phyloP scores from a whole-genome alignment of 2,888 invertebrate species.

The Philopedon plagiatum region DNA sequence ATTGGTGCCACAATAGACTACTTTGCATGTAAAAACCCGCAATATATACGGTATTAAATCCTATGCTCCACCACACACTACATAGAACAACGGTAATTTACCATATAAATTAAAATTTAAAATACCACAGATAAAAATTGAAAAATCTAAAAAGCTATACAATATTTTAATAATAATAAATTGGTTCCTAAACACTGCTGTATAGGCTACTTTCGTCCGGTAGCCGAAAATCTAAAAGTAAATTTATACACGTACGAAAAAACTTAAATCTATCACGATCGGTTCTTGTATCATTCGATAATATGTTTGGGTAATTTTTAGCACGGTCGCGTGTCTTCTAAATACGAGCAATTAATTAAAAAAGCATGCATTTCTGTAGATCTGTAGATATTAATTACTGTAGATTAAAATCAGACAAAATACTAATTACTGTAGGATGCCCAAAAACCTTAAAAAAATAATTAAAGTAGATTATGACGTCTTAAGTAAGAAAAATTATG shows the following conservation, averaged over 20 bases:
- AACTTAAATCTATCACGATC: slow-evolving; percentile 28
- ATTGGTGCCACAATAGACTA: neutral
- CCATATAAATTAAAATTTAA: slow-evolving; percentile 7
- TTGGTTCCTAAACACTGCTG: slow-evolving; percentile 37
- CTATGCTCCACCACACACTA: neutral
- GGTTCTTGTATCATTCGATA: neutral
- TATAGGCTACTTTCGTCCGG: slow-evolving; percentile 14
- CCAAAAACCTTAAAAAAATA: too few species aligned
- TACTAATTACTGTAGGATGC: too few species aligned
- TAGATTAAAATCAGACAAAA: too few species aligned
- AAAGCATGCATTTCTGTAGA: too few species aligned
- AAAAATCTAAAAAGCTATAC: slow-evolving; percentile 32
- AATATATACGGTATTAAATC: neutral
- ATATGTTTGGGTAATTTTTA: neutral
- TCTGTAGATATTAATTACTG: too few species aligned
- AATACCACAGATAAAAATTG: slow-evolving; percentile 40
- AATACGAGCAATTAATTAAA: neutral
- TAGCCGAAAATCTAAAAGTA: slow-evolving; percentile 31
- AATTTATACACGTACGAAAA: slow-evolving; percentile 27
- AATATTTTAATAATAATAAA: slow-evolving; percentile 26
- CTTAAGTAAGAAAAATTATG: too few species aligned
- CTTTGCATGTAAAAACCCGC: neutral
- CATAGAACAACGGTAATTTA: neutral
- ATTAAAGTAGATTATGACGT: too few species aligned
- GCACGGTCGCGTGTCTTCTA: neutral